Base-by-base conservation (phyloP, 2,888 invertebrate species). In the Caenorhabditis angaria region DNA sequence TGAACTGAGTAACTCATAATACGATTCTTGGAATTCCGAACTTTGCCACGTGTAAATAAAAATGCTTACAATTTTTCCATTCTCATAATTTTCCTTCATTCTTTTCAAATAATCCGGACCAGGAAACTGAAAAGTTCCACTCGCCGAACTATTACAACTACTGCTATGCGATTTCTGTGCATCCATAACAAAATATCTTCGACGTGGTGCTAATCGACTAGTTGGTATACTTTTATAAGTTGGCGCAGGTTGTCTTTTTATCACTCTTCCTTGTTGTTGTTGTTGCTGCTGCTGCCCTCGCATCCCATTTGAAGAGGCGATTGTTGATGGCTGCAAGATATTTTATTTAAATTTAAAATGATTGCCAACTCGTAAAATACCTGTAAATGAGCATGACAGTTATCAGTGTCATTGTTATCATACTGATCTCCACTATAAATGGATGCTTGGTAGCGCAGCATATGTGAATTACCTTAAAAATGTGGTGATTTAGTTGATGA, bases 371-470 rank as follows among this genome's bases (percentile, higher is more conserved):
- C 6, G 6, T 55, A 6, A 20, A 51, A 28, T n/a, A 56, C 56
- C 56, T 56, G 56, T 32, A 28, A 56, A 56, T 35, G 22, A 18
- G 32, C 12, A 56, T 56, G 56, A 35, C n/a, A 56, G 1, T n/a
- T 32, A 4, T 56, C 35, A 18, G 12, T n/a, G 2, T 56, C 56
- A 12, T 3, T 24, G 27, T n/a, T 56, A 27, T 56, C 56, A 28
- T n/a, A n/a, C 12, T 32, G 35, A 29, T 56, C 25, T 12, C 25
- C 28, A 18, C 27, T 54, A 20, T 65, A 61, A 54, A 72, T 62
- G 68, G 72, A 68, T 62, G 72, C 68, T 65, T 72, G 72, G 67
- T 72, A 72, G 64, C 72, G 72, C 72, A 72, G 72, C 72, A 72
- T 72, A 56, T 14, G 72, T 72, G 55, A 64, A 72, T 72, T 72